phyloP scores from a whole-genome alignment of 2,113 vertebrate species.

The Gambusia affinis region DNA sequence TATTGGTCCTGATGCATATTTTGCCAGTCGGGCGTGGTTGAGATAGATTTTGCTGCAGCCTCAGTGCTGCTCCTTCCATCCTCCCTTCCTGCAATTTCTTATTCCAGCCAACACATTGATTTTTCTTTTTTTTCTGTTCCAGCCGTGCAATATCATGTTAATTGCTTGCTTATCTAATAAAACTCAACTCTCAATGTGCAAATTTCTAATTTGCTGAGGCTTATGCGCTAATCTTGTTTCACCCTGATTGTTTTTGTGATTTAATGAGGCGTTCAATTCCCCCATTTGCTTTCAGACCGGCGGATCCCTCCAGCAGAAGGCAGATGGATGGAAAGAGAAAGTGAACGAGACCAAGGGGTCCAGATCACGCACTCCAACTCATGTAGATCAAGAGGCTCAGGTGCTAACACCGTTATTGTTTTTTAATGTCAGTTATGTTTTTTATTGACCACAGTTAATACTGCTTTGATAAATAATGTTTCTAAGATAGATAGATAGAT shows the following conservation, averaged over 20 bases:
- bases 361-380: constrained; percentile 72
- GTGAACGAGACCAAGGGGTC: constrained; percentile 77
- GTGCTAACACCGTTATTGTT: constrained; percentile 30
- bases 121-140: constrained; percentile 1
- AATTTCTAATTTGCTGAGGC: neutral
- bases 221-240: constrained; percentile 16
- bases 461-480: neutral
- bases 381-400: constrained; percentile 74
- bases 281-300: constrained; percentile 72
- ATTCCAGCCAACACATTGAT: neutral
- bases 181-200: neutral
- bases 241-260: constrained; percentile 22
- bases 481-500: no score
- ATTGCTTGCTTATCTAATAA: constrained; percentile 12
- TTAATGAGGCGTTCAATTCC: constrained; percentile 27
- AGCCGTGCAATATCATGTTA: neutral
- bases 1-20: neutral
- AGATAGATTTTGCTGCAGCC: neutral
- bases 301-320: constrained; percentile 75
- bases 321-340: constrained; percentile 82
- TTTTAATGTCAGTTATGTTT: neutral
- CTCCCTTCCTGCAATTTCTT: neutral
- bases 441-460: neutral
- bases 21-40: neutral
- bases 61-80: neutral